Percentiles rank a stretch among this genome's conserved stretches.
phyloP scores from a whole-genome alignment of 2,113 vertebrate species.

The Aspiorhynchus laticeps region DNA sequence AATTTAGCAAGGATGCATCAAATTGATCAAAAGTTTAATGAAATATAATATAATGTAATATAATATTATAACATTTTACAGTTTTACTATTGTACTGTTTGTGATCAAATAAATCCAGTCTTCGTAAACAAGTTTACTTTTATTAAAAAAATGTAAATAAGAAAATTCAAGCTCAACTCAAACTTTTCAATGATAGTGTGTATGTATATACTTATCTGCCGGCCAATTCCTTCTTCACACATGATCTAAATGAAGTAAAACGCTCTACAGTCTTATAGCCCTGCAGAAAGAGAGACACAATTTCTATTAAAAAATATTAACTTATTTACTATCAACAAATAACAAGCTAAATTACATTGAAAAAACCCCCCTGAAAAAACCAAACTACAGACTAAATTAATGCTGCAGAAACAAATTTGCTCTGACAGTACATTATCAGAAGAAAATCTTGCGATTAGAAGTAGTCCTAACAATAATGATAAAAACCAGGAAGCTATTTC shows the following conservation, averaged over 20 bases:
- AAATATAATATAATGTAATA: no score
- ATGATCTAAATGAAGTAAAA: slow-evolving; percentile 92
- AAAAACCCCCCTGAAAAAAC: neutral
- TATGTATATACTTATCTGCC: slow-evolving; percentile 85
- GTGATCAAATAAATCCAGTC: no score
- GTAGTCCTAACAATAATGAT: neutral
- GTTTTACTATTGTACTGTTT: no score
- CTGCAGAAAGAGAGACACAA: slow-evolving; percentile 68
- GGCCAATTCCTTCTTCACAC: slow-evolving; percentile 95
- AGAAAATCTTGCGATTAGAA: neutral
- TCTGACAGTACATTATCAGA: neutral
- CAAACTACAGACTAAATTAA: neutral
- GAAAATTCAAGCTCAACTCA: no score
- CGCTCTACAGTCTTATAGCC: slow-evolving; percentile 91
- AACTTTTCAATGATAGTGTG: neutral
- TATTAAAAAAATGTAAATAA: no score
- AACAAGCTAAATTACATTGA: neutral
- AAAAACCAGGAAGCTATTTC: neutral
- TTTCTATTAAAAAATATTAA: neutral
- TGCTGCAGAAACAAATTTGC: neutral
- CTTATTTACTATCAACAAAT: neutral
- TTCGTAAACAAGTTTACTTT: no score
- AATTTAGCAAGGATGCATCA: neutral
- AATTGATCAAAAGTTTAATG: neutral
- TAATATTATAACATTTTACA: no score